Evolutionary conservation across 2,888 invertebrate species (phyloP).

Genomic region (Diadegma fenestrale): DNA sequence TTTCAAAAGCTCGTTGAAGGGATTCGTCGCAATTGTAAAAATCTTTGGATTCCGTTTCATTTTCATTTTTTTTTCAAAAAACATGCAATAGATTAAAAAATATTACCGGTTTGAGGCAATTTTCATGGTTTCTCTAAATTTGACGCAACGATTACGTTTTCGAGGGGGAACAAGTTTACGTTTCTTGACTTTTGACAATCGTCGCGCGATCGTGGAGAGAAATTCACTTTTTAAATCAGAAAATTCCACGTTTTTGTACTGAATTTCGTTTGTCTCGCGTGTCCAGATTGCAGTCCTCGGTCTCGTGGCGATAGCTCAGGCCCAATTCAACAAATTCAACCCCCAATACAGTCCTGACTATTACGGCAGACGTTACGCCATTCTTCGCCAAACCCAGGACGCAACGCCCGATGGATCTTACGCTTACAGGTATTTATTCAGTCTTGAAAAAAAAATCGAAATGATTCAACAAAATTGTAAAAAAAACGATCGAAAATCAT

Average conservation of each 20-base stretch:
- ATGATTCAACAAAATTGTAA: neutral
- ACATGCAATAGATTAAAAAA: neutral
- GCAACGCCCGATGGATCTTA: slow-evolving; percentile 82
- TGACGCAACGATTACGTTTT: neutral
- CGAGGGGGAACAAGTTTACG: neutral
- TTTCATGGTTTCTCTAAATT: neutral
- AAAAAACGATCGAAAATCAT: neutral
- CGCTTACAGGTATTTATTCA: slow-evolving; percentile 80
- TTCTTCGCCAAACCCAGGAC: slow-evolving; percentile 82
- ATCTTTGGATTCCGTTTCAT: too few relatives aligned
- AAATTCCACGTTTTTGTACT: neutral
- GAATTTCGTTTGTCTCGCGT: slow-evolving; percentile 40
- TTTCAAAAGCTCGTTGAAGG: neutral
- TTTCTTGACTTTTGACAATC: neutral
- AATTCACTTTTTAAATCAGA: neutral
- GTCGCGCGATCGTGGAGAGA: neutral
- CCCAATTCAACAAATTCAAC: slow-evolving; percentile 75
- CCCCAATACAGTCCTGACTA: slow-evolving; percentile 74
- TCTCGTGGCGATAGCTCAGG: slow-evolving; percentile 73
- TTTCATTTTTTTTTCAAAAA: too few relatives aligned
- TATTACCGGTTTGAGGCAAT: neutral
- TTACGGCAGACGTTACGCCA: slow-evolving; percentile 80
- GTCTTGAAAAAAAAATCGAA: neutral
- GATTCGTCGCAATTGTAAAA: neutral
- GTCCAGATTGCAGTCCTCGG: slow-evolving; percentile 74